phyloP scores from a whole-genome alignment of 2,113 vertebrate genomes.

The Cheirogaleus medius region DNA sequence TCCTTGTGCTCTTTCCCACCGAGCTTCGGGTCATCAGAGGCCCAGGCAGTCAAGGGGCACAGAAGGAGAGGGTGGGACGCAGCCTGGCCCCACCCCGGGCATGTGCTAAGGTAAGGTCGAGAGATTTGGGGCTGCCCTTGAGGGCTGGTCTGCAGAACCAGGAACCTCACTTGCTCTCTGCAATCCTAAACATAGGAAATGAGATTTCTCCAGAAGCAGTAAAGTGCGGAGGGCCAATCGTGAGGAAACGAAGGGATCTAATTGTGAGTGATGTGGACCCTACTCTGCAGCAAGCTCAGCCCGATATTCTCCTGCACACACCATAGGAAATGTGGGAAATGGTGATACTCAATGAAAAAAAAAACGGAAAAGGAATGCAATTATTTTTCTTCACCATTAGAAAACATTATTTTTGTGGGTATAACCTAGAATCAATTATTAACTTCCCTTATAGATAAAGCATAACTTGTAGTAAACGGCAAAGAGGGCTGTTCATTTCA shows the following conservation, averaged over 20 bases:
- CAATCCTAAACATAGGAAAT: not conserved
- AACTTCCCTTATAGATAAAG: slow-evolving; percentile 2
- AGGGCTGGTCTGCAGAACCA: too few relatives aligned
- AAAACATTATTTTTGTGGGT: slow-evolving; percentile 28
- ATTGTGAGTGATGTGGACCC: not conserved
- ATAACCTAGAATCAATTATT: slow-evolving; percentile 8
- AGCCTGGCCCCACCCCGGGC: accelerated
- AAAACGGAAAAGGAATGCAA: not conserved
- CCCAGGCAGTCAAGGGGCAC: not conserved
- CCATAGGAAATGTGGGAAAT: not conserved
- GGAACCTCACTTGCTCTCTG: not conserved
- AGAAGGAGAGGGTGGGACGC: not conserved
- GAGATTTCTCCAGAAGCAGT: not conserved
- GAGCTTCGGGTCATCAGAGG: not conserved
- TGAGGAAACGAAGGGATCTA: not conserved
- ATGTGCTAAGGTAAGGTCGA: accelerated
- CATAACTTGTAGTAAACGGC: not conserved
- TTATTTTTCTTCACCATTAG: not conserved
- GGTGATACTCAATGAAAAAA: not conserved
- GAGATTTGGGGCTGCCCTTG: not conserved
- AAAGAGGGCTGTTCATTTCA: not conserved
- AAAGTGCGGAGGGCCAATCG: not conserved
- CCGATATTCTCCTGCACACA: not conserved
- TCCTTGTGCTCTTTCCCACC: not conserved
- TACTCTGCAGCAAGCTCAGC: not conserved